Evolutionary conservation across 1,140 invertebrate genomes (phyloP), one percentile per base, ranked within the genome.

Genomic region (Battus philenor): DNA sequence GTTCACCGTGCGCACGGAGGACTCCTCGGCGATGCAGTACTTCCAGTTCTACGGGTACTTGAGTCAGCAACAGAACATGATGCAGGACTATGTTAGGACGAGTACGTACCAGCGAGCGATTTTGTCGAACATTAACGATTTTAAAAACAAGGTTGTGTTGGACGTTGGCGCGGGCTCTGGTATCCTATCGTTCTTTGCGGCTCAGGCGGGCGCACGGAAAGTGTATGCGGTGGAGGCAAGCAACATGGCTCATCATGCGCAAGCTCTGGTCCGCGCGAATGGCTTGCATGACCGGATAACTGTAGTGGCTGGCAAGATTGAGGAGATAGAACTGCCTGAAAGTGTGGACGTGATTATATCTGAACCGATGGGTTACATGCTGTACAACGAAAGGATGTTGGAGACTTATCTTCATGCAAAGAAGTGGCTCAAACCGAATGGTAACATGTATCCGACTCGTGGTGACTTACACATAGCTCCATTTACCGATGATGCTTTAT

Each of bases 51-150:
- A 99, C 87, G 97, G 98, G 43, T 99, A 98, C 87, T 87, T 99
- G 43, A 98, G 97, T 32, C 98, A 99, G 79, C 98, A 99, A 84
- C 98, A 99, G 87, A 99, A 99, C 73, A 99, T 99, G 98, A 97
- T 99, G 94, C 95, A 97, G 88, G 98, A 99, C 86, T 99, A 98
- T 78, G 96, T 99, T 32, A 89, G 98, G 54, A 99, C 98, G 13
- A 97, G 96, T 64, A 99, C 98, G 33, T 99, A 99, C 86, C 98
- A 99, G 81, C 90, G 95, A 66, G 97, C 98, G 32, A 98, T 99
- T 82, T 87, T 98, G 9, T 92, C 94, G 29, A 99, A 99, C 86
- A 87, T 94, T 15, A 90, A 92, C 45, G 98, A 99, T 81, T 99
- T 99, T 44, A 80, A 90, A 73, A 92, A 95, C 62, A 96, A 96